A percentile compares a stretch with the other conserved stretches of the same genome.
Evolutionary conservation across 2,797 vertebrate genomes (phyloP).

Genomic region (Lycodopsis pacificus): DNA sequence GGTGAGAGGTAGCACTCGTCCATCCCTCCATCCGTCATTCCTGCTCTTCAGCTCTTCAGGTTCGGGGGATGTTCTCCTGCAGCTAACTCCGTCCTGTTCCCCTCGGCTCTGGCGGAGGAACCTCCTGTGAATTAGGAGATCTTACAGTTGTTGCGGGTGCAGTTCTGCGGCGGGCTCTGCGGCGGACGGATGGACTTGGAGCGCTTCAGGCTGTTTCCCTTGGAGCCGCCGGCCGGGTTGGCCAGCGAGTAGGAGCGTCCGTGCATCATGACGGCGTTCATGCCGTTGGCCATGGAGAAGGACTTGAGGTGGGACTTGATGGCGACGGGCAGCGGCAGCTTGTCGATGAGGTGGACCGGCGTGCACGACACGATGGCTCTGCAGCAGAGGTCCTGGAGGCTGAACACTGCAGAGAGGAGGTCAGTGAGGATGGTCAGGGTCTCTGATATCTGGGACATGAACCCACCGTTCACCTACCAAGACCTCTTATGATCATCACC

Average conservation of each 20-base stretch:
- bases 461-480: too few species aligned
- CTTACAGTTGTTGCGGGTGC: conserved; percentile 92
- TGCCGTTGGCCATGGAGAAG: conserved; percentile 98
- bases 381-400: conserved; percentile 96
- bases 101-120: too few species aligned
- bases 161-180: conserved; percentile 98
- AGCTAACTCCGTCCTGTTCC: background rate
- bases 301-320: conserved; percentile 98
- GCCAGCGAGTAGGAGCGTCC: conserved; percentile 94
- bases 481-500: too few species aligned
- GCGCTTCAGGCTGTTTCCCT: conserved; percentile 96
- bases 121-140: conserved; percentile 88
- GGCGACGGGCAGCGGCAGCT: conserved; percentile 94
- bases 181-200: conserved; percentile 95
- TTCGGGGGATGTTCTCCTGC: conserved; percentile 14
- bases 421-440: too few species aligned
- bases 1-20: conserved; percentile 23
- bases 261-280: conserved; percentile 99
- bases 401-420: conserved; percentile 88
- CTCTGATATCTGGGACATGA: too few species aligned
- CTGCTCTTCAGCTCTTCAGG: conserved; percentile 37
- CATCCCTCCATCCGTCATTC: conserved; percentile 41
- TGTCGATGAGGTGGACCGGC: conserved; percentile 96
- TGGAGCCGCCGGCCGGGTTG: conserved; percentile 86
- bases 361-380: conserved; percentile 97